Base-by-base conservation (phyloP, 2,113 vertebrate genomes). In the Notiomystis cincta region DNA sequence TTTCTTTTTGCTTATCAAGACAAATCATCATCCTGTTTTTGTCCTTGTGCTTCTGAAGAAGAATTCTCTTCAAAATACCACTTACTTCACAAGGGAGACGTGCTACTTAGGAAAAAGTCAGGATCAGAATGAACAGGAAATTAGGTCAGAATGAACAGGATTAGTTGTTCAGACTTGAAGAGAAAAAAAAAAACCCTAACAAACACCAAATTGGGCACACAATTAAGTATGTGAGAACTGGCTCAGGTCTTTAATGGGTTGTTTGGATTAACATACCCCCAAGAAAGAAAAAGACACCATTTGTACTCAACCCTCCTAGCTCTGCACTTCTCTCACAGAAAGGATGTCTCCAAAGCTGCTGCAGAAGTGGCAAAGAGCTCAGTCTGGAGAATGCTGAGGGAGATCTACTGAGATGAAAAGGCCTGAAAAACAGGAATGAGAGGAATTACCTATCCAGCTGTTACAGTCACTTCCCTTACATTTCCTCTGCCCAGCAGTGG, bases 191-290 rank as follows among this genome's bases (percentile, higher is more conserved):
- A 30, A 1, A 0, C 6, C 50, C 61, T 73, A 81, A 47, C 44
- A 54, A 89, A 54, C 12, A 31, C 37, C 35, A 88, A 88, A 86
- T 61, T 73, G 91, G 78, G 42, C 40, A 61, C 24, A 37, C 0
- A 10, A 81, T 92, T 94, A 93, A 90, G 38, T 93, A 82, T 57
- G 82, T 94, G 96, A 92, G 95, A 96, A 96, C 58, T 33, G 48
- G 17, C 48, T 91, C 51, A 54, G 58, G 18, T 78, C 25, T 90
- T 90, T 66, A 77, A 40, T 30, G 60, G 9, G 8, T 21, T 80
- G 30, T 51, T 82, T 83, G 71, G 22, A 86, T 94, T 82, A 93
- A 70, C 66, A 88, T 75, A 77, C 10, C 60, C 47, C 65, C 56
- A 83, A 66, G 58, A 78, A 93, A 93, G 37, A 93, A 91, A 61